Percentiles rank a stretch among this genome's conserved stretches.
Conservation (phyloP, 2,113 vertebrate genomes). For the Amia ocellicauda region DNA sequence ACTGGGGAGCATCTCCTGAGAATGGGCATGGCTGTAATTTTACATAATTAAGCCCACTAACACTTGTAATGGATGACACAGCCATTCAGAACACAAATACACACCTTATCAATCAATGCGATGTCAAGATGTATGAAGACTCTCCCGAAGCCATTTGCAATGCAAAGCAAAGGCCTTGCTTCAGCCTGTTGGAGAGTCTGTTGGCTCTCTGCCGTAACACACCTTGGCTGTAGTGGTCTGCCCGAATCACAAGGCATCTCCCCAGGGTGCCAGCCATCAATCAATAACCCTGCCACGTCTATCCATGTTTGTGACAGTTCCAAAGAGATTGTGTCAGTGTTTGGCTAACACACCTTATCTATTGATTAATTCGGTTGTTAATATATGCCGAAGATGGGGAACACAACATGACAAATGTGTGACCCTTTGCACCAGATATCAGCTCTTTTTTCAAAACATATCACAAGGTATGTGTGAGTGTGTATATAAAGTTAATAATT, state of each 20-base stretch:
- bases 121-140: slow-evolving; percentile 38
- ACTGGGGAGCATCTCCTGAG: slow-evolving; percentile 43
- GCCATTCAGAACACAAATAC: slow-evolving; percentile 50
- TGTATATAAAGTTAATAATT: slow-evolving; percentile 32
- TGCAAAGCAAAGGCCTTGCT: slow-evolving; percentile 49
- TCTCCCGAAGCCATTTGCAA: slow-evolving; percentile 57
- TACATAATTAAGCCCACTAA: slow-evolving; percentile 61
- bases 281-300: slow-evolving; percentile 67
- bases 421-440: slow-evolving; percentile 27
- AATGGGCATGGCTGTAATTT: slow-evolving; percentile 39
- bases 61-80: slow-evolving; percentile 39
- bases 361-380: slow-evolving; percentile 51
- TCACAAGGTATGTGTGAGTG: no score
- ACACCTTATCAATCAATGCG: slow-evolving; percentile 61
- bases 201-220: slow-evolving; percentile 35
- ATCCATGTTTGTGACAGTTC: slow-evolving; percentile 58
- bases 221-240: slow-evolving; percentile 37
- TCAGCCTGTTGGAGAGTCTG: slow-evolving; percentile 15
- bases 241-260: slow-evolving; percentile 31
- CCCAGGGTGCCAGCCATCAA: slow-evolving; percentile 54
- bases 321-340: slow-evolving; percentile 52
- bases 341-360: slow-evolving; percentile 45
- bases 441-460: no score
- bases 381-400: slow-evolving; percentile 39
- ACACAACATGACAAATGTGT: slow-evolving; percentile 19